These are phyloP conservation scores for Halocynthia roretzi DNA, from an alignment of 23 tunicate genomes.

Conservation along the genomic window DNA sequence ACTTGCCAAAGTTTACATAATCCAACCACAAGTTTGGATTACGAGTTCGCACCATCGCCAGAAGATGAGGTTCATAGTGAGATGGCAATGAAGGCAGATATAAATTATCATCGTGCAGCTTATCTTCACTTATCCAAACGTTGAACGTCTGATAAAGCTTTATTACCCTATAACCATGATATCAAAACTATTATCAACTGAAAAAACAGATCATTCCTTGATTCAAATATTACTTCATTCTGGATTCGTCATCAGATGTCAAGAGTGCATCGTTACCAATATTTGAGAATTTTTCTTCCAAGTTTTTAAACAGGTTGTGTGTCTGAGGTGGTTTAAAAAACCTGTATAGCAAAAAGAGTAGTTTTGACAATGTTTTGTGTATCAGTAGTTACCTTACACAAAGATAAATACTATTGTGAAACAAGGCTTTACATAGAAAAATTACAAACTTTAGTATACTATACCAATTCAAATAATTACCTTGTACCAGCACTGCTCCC, in stretches of 20 bases:
- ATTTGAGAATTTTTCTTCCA: not conserved
- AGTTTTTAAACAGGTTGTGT: not conserved
- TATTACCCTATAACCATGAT: not conserved
- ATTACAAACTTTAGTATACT: too few species aligned
- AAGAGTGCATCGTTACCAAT: not conserved
- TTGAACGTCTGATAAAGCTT: conserved; percentile 44
- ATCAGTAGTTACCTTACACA: too few species aligned
- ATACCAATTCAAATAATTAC: conserved; percentile 2
- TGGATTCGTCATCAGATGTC: too few species aligned
- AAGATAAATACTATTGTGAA: too few species aligned
- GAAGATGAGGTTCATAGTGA: conserved; percentile 59
- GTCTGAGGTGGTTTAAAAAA: conserved; percentile 10
- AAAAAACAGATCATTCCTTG: too few species aligned
- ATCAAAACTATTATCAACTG: too few species aligned
- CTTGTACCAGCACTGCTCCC: conserved; percentile 53
- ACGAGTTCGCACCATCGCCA: conserved; percentile 42
- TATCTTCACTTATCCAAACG: conserved; percentile 79
- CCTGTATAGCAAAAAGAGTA: not conserved
- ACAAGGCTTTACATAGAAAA: too few species aligned
- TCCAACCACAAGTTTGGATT: conserved; percentile 13
- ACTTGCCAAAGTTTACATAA: conserved; percentile 5
- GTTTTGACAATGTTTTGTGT: too few species aligned
- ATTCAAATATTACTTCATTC: too few species aligned
- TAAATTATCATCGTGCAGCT: conserved; percentile 59
- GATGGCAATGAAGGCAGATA: conserved; percentile 82